Conservation (phyloP, 2,888 invertebrate genomes). For the Cynaeus angustus region DNA sequence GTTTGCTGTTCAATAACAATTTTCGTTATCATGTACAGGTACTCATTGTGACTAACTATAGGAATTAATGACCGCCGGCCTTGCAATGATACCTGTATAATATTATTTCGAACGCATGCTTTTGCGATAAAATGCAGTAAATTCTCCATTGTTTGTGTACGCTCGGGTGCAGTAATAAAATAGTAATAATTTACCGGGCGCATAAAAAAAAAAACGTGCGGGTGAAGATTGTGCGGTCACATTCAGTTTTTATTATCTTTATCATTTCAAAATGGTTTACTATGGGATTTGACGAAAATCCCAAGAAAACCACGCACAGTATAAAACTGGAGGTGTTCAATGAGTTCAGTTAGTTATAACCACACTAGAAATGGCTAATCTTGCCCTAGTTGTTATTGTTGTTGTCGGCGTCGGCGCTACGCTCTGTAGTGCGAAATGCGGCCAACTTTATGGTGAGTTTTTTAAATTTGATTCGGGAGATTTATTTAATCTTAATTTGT, state of each 20-base stretch:
- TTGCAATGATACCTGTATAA: not conserved
- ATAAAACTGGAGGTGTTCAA: constrained; percentile 11
- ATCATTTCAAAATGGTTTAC: not conserved
- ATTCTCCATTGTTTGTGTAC: not conserved
- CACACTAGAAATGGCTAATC: constrained; percentile 16
- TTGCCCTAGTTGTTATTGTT: constrained; percentile 12
- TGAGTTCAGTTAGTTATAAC: constrained; percentile 9
- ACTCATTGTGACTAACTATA: constrained; percentile 11
- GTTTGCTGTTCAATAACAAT: constrained; percentile 13
- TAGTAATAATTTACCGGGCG: not conserved
- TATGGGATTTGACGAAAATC: not conserved
- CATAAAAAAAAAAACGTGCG: constrained; percentile 1
- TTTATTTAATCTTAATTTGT: too few species aligned
- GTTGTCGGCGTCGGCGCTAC: not conserved
- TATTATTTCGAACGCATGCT: constrained; percentile 20
- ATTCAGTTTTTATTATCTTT: constrained; percentile 13
- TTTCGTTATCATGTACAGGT: constrained; percentile 19
- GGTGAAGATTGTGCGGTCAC: constrained; percentile 5
- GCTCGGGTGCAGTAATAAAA: not conserved
- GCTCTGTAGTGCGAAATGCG: constrained; percentile 7
- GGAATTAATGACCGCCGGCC: constrained; percentile 22
- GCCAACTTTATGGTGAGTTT: constrained; percentile 19
- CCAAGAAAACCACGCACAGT: constrained; percentile 3
- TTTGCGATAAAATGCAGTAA: constrained; percentile 21
- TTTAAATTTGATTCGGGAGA: too few species aligned